Base-by-base conservation (phyloP, 2,113 vertebrate genomes). In the Orthonyx spaldingii region DNA sequence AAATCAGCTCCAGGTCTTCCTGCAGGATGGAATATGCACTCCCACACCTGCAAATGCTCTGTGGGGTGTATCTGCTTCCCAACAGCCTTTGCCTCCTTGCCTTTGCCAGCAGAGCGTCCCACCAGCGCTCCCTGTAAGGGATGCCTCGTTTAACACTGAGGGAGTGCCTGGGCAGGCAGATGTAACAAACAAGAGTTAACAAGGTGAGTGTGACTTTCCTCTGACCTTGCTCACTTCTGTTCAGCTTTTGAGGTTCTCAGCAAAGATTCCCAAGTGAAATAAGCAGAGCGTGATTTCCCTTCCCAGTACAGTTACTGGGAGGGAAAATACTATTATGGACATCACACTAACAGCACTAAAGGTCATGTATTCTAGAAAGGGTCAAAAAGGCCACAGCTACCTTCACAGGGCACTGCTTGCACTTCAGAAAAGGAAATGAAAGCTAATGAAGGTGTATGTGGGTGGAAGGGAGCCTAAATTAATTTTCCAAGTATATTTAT, bases 11-110 rank as follows among this genome's bases (percentile, higher is more conserved):
- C 87, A 93, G 89, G 81, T 82, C 63, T 44, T 60, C 0, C 1
- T 57, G 84, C 44, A 30, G 78, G 87, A 39, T 87, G 9, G 10
- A 59, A 95, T 19, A 30, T 11, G 49, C 50, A 69, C 65, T 85
- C 89, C 94, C 76, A 89, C 91, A 91, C 66, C 93, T 84, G 70
- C 68, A 65, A 85, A 57, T 3, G 3, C 55, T 30, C 81, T 15
- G 59, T 2, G 22, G 59, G 80, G 68, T 1, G 5, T 23, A 70
- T 44, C 42, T 55, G 75, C 79, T 90, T 77, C 94, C 80, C 61
- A 50, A 50, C 80, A 70, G n/a, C n/a, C 0, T 0, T 52, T 4
- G 0, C 32, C 68, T 56, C 86, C 89, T 60, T 47, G 84, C 84
- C 65, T 86, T 37, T n/a, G 16, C 57, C 57, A 79, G 49, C 35